Percentiles rank a stretch among this genome's conserved stretches.
Evolutionary conservation across 2,797 vertebrate species (phyloP).

Genomic region (Neosilurus mollespiculum): DNA sequence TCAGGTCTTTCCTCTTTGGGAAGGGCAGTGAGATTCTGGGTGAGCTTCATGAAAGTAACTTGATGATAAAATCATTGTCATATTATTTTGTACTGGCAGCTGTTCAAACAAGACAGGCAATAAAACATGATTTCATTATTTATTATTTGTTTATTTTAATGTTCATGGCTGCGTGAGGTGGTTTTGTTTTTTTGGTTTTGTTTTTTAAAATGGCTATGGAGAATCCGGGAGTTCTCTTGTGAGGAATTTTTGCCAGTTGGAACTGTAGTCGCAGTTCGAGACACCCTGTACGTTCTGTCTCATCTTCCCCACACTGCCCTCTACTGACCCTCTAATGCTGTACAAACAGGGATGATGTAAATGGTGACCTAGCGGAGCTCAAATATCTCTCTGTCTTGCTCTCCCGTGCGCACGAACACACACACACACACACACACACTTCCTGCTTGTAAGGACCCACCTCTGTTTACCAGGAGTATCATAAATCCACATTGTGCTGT

Average conservation of each 20-base stretch:
- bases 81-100: background rate
- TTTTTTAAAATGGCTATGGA: too few relatives aligned
- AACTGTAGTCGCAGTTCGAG: background rate
- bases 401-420: background rate
- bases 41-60: background rate
- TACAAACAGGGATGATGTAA: background rate
- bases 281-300: background rate
- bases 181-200: too few relatives aligned
- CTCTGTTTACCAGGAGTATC: constrained; percentile 35
- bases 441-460: constrained; percentile 50
- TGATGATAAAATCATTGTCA: background rate
- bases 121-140: background rate
- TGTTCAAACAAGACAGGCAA: too few relatives aligned
- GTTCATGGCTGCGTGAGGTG: background rate
- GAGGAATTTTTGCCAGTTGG: too few relatives aligned
- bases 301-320: constrained; percentile 12
- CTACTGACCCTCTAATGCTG: background rate
- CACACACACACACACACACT: constrained; percentile 20
- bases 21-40: too few relatives aligned
- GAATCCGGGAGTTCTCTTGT: background rate
- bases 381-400: background rate
- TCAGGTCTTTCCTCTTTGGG: too few relatives aligned
- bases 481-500: constrained; percentile 31
- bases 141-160: background rate
- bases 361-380: background rate